phyloP scores from a whole-genome alignment of 2,888 invertebrate species.

The Drosophila falleni region DNA sequence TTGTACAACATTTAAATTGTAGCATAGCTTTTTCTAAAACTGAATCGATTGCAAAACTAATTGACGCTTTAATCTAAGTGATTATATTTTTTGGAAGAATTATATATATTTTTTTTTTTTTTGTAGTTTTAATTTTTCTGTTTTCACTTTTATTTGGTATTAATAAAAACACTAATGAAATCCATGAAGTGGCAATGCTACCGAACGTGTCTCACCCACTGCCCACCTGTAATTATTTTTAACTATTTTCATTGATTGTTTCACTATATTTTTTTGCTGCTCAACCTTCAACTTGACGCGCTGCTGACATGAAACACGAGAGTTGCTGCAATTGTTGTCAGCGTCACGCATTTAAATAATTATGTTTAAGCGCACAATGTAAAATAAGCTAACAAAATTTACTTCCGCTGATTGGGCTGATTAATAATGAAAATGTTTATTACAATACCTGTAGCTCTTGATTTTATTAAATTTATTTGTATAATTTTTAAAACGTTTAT shows the following conservation, averaged over 20 bases:
- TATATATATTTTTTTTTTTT: neutral
- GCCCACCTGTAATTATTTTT: constrained; percentile 57
- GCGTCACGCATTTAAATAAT: constrained; percentile 12
- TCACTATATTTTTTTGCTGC: constrained; percentile 9
- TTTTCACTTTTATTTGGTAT: neutral
- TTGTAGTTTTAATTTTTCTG: neutral
- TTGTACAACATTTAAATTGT: neutral
- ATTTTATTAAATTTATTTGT: constrained; percentile 5
- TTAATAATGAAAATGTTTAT: constrained; percentile 48
- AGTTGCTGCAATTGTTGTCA: constrained; percentile 33
- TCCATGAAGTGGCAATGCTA: constrained; percentile 13
- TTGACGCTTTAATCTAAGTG: too few relatives aligned
- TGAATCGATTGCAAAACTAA: too few relatives aligned
- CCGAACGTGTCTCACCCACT: constrained; percentile 27
- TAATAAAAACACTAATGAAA: neutral
- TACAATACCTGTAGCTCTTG: neutral
- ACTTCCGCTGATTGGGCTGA: constrained; percentile 51
- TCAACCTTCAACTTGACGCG: constrained; percentile 57
- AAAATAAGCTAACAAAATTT: constrained; percentile 21
- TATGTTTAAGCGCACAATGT: constrained; percentile 20
- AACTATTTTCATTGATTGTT: constrained; percentile 29
- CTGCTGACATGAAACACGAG: constrained; percentile 47
- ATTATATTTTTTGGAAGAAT: too few relatives aligned
- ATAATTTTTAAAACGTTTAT: neutral
- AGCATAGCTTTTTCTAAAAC: neutral